Base-by-base conservation (phyloP, 2,888 invertebrate species). In the Hyalella azteca region DNA sequence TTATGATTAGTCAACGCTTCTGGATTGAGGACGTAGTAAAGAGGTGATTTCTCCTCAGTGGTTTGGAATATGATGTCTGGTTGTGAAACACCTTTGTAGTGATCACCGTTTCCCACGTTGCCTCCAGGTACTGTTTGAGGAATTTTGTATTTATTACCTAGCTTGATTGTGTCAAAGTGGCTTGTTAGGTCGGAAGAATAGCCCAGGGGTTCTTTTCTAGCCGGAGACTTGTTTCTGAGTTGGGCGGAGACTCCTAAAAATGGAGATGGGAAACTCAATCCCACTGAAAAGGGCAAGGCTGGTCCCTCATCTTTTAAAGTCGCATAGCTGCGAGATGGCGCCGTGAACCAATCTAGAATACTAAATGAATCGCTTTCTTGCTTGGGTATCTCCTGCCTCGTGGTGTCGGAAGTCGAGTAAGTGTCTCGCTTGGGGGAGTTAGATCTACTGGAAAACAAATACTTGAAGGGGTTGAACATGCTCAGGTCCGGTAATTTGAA, bases 211-310 rank as follows among this genome's bases (percentile, higher is more conserved):
- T 66, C 66, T 1, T 66, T 36, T 36, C 29, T 5, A 13, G 39
- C 13, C 11, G 66, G 66, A 3, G 66, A 45, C n/a, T 75, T 75
- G 75, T 75, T 75, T 75, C 75, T 13, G 3, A 75, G 19, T 75
- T 75, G 75, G 9, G 75, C 75, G 1, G 75, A 75, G 4, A 75
- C 19, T 19, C 75, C 75, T 3, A 75, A 32, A 3, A 45, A 45
- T 9, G 75, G 45, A 26, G 45, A 41, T 13, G 45, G 40, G 40
- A 75, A 45, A 1, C 39, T 39, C 29, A 75, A 41, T 4, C 75
- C 75, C 45, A 26, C 75, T 13, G 75, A n/a, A 41, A 75, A 26
- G 40, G 75, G 75, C 26, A 45, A 22, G 19, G 11, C 40, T 5
- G 75, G 41, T 40, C 75, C 75, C 22, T n/a, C 45, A 45, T 75